Evolutionary conservation across 2,113 vertebrate species (phyloP), one percentile per base, ranked within the genome.

Genomic region (Pachycephala philippinensis): DNA sequence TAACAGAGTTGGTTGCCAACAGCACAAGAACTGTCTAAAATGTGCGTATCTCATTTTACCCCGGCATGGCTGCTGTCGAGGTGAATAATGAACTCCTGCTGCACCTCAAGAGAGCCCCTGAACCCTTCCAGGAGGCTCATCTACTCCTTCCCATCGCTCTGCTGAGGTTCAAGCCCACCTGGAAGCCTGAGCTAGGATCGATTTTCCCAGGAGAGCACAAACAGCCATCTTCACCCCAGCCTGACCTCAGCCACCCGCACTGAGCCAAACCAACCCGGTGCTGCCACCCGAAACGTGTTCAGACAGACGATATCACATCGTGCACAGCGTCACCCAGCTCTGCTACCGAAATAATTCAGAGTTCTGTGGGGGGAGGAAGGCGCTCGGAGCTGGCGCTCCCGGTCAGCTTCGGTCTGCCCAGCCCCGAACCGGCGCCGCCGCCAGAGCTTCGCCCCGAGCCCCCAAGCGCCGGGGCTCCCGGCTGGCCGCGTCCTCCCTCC

Each of bases 261-360:
- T 7, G 27, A 70, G 18, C 39, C 90, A 33, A 26, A 31, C 71
- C 52, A 37, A 3, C 10, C 7, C 6, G 2, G 2, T 3, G 15
- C 84, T 8, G 63, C 35, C 37, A 2, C 65, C 9, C 5, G 1
- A 23, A n/a, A 40, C 17, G 4, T 5, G 24, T 4, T 52, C 11
- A 16, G 5, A 15, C 10, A 9, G 16, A 3, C 1, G 6, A 1
- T 0, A 8, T 0, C 2, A 6, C 40, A 33, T 7, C 82, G n/a
- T 44, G 87, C 49, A 28, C 33, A 13, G 86, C 11, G 31, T 50
- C 50, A 16, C 74, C 70, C 65, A 35, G 14, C 65, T 40, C 79
- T 65, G 45, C 69, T 6, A 35, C 15, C 26, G 83, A 53, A 89
- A 87, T 1, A 44, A 37, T 19, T n/a, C 42, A 4, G 35, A 68